These are phyloP conservation scores for Poecilia gillii DNA, from an alignment of 2,797 vertebrate genomes.

Conservation along the genomic window DNA sequence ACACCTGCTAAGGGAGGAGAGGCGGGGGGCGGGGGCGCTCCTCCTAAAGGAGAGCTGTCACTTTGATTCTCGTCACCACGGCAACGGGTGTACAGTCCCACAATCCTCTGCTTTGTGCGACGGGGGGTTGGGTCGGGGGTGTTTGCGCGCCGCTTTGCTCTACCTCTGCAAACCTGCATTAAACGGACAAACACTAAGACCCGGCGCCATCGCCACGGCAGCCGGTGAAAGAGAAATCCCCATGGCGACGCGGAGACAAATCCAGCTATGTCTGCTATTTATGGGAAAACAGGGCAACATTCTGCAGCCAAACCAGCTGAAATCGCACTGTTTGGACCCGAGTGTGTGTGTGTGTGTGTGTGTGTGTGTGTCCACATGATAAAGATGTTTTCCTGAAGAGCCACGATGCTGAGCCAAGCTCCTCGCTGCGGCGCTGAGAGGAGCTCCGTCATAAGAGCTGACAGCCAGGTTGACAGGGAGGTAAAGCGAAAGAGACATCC, in stretches of 20 bases:
- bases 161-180: conserved; percentile 56
- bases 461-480: conserved; percentile 49
- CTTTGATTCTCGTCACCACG: conserved; percentile 82
- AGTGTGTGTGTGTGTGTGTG: conserved; percentile 12
- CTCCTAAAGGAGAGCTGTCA: conserved; percentile 77
- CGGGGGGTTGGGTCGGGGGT: conserved; percentile 35
- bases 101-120: conserved; percentile 81
- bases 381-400: conserved; percentile 63
- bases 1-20: conserved; percentile 74
- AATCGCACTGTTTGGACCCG: conserved; percentile 26
- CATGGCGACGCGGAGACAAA: conserved; percentile 66
- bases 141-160: conserved; percentile 37
- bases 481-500: conserved; percentile 24
- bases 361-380: conserved; percentile 36
- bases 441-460: conserved; percentile 52
- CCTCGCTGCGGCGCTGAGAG: conserved; percentile 45
- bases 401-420: conserved; percentile 52
- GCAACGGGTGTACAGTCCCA: conserved; percentile 78
- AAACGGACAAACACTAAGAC: conserved; percentile 13
- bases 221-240: conserved; percentile 53
- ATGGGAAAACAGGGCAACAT: conserved; percentile 34
- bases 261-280: conserved; percentile 62
- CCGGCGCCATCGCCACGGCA: conserved; percentile 41
- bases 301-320: conserved; percentile 44
- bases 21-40: conserved; percentile 29